Evolutionary conservation across 2,888 invertebrate genomes (phyloP).

Genomic region (Priapulus caudatus): DNA sequence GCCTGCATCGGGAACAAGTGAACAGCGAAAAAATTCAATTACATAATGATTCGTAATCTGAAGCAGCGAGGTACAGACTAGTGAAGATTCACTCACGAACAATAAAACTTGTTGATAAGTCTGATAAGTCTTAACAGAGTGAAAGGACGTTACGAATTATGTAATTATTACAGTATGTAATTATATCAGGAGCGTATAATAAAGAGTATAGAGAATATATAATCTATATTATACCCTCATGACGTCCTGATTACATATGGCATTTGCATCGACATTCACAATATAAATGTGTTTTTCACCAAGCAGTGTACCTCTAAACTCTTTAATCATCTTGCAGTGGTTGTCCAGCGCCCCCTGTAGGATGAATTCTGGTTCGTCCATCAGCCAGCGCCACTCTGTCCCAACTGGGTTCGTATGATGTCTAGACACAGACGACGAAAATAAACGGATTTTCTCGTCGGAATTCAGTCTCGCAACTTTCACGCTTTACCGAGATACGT

Average conservation of each 20-base stretch:
- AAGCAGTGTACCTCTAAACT: conserved; percentile 30
- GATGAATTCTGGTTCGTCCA: conserved; percentile 44
- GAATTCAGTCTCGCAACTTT: not conserved
- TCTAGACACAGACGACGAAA: conserved; percentile 23
- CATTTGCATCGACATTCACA: too few species aligned
- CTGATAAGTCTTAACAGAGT: too few species aligned
- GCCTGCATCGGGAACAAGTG: conserved; percentile 34
- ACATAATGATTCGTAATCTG: too few species aligned
- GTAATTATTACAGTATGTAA: too few species aligned
- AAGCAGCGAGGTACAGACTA: not conserved
- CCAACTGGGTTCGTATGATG: conserved; percentile 45
- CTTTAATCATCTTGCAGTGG: conserved; percentile 45
- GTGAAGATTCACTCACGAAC: not conserved
- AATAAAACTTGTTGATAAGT: too few species aligned
- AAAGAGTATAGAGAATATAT: too few species aligned
- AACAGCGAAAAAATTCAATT: conserved; percentile 6
- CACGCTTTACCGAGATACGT: not conserved
- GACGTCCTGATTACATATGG: too few species aligned
- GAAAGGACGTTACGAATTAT: too few species aligned
- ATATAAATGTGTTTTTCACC: too few species aligned
- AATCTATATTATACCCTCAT: too few species aligned
- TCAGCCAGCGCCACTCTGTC: conserved; percentile 50
- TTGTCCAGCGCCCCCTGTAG: conserved; percentile 44
- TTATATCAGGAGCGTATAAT: too few species aligned
- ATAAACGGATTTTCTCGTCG: not conserved